Evolutionary conservation across 2,888 invertebrate species (phyloP), one percentile per base, ranked within the genome.

Genomic region (Anaspis maculata): DNA sequence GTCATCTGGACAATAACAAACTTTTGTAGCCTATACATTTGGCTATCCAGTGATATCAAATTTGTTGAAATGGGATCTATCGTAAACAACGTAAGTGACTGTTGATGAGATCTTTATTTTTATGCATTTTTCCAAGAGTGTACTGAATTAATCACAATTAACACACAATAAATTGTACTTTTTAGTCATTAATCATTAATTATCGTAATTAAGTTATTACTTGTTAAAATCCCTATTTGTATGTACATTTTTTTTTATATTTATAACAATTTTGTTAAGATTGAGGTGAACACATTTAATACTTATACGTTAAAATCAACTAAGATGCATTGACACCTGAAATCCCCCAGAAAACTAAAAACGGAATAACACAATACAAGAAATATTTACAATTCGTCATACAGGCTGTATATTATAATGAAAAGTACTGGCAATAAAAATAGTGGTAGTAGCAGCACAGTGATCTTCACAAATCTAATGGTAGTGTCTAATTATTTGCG

Each of bases 401-500:
- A n/a, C n/a, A n/a, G n/a, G n/a, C n/a, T n/a, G n/a, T n/a, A n/a
- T n/a, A n/a, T n/a, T n/a, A n/a, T n/a, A n/a, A n/a, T n/a, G n/a
- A n/a, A n/a, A n/a, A n/a, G n/a, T n/a, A n/a, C n/a, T n/a, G n/a
- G n/a, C n/a, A n/a, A n/a, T n/a, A n/a, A n/a, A n/a, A n/a, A n/a
- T n/a, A n/a, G n/a, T n/a, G n/a, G n/a, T n/a, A n/a, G n/a, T n/a
- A n/a, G n/a, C n/a, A n/a, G n/a, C n/a, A n/a, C n/a, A n/a, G n/a
- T n/a, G n/a, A n/a, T n/a, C n/a, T n/a, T n/a, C n/a, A n/a, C n/a
- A n/a, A n/a, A n/a, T n/a, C n/a, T n/a, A n/a, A n/a, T n/a, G n/a
- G n/a, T n/a, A n/a, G n/a, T n/a, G n/a, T n/a, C n/a, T n/a, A 28
- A 13, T 69, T 74, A 76, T 64, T 75, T 76, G 57, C 73, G 73